Evolutionary conservation across 2,888 invertebrate genomes (phyloP).

Genomic region (Eurois occulta): DNA sequence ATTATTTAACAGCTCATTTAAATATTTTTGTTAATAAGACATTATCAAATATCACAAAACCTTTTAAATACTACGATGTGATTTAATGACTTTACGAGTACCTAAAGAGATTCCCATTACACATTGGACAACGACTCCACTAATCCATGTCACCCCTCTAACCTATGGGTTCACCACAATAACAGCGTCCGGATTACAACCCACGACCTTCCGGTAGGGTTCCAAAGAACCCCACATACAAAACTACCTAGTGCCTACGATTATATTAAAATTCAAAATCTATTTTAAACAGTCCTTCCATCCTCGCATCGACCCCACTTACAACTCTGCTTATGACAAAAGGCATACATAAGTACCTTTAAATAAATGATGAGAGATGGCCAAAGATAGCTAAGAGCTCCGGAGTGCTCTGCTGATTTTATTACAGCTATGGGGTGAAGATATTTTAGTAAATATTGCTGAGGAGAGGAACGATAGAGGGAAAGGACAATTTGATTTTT

Average conservation of each 20-base stretch:
- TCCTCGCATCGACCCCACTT: conserved; percentile 14
- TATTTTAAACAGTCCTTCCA: conserved; percentile 32
- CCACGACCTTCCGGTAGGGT: conserved; percentile 45
- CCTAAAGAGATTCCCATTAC: neutral
- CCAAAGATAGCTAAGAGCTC: conserved; percentile 30
- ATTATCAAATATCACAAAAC: neutral
- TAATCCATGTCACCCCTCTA: conserved; percentile 17
- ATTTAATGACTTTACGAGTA: neutral
- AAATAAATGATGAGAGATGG: conserved; percentile 53
- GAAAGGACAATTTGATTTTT: neutral
- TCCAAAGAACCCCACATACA: neutral
- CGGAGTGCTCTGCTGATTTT: conserved; percentile 49
- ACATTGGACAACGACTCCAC: conserved; percentile 27
- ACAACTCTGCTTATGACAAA: conserved; percentile 50
- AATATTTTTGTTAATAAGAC: neutral
- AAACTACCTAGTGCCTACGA: neutral
- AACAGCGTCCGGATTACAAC: conserved; percentile 47
- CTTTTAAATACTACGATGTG: neutral
- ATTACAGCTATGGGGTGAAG: conserved; percentile 37
- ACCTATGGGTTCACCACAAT: conserved; percentile 43
- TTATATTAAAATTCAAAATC: conserved; percentile 33
- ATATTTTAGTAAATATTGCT: conserved; percentile 27
- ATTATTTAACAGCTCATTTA: neutral
- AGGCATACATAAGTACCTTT: conserved; percentile 50
- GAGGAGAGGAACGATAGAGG: neutral